A percentile compares a stretch with the other conserved stretches of the same genome.
Evolutionary conservation across 1,140 invertebrate genomes (phyloP).

Genomic region (Drosophila elegans): DNA sequence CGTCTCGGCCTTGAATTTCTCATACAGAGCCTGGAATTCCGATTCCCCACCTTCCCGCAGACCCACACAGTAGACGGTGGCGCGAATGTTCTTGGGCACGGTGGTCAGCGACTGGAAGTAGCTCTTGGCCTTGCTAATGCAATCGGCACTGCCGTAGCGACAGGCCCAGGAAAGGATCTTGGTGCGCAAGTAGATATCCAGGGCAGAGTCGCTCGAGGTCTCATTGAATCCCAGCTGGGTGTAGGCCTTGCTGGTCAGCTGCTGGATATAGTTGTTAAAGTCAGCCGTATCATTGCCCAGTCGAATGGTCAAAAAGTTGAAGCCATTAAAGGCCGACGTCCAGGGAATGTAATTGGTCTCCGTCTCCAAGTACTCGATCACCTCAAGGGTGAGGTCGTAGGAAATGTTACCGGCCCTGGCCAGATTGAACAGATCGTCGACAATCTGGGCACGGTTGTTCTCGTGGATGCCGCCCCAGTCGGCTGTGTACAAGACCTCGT

Average conservation of each 20-base stretch:
- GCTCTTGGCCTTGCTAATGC: conserved; percentile 77
- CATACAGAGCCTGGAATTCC: conserved; percentile 86
- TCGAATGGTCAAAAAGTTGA: conserved; percentile 80
- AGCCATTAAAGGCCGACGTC: conserved; percentile 87
- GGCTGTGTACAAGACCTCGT: conserved; percentile 85
- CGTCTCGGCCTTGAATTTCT: conserved; percentile 85
- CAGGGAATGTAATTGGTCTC: conserved; percentile 89
- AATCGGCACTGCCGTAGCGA: conserved; percentile 85
- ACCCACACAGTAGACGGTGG: conserved; percentile 87
- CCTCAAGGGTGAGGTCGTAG: conserved; percentile 86
- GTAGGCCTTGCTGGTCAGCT: conserved; percentile 66
- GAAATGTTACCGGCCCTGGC: conserved; percentile 84
- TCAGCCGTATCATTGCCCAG: conserved; percentile 62
- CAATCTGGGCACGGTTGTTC: conserved; percentile 91
- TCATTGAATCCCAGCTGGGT: conserved; percentile 69
- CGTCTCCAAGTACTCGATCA: conserved; percentile 87
- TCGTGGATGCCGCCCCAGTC: conserved; percentile 87
- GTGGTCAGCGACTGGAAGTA: conserved; percentile 64
- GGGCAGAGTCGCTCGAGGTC: conserved; percentile 40
- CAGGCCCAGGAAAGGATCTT: conserved; percentile 86
- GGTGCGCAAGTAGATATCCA: conserved; percentile 82
- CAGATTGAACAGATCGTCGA: conserved; percentile 91
- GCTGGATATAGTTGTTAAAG: conserved; percentile 66
- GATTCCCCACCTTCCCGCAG: conserved; percentile 85
- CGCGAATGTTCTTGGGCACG: conserved; percentile 86